Base-by-base conservation (phyloP, 1,140 invertebrate species). In the Probaryconus sp. region DNA sequence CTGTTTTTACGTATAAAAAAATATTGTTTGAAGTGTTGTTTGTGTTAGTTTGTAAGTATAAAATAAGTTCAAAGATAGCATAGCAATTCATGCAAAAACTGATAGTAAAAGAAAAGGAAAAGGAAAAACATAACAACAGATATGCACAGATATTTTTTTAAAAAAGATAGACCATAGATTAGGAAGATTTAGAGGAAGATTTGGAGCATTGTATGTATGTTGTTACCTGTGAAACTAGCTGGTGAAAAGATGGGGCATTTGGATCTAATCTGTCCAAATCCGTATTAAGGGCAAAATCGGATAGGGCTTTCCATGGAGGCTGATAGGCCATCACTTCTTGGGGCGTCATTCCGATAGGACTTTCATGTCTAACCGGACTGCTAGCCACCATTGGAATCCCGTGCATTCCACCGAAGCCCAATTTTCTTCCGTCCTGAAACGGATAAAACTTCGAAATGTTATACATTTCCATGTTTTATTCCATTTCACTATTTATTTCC, bases 301-400 rank as follows among this genome's bases (percentile, higher is more conserved):
- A 94, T 10, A 98, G 92, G 31, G 96, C 95, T 89, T 98, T 98
- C 97, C 97, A 98, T 6, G 96, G 97, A 30, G 97, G 96, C 88
- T 98, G 97, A 89, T 98, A 98, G 56, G 94, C 95, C 78, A 97
- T 96, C 20, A 98, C 96, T 85, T 97, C 95, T 24, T 97, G 89
- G 6, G 94, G 93, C 79, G 94, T 93, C 85, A 96, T 91, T 26
- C 95, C 94, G 33, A 95, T 89, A 0, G 95, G 94, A 71, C 94
- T 94, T 85, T 98, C 97, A 85, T 98, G 96, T 24, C 95, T 91
- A 1, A 98, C 96, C 4, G 97, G 97, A 78, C 95, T 97, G 6
- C 96, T 95, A 1, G 97, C 97, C 13, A 99, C 96, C 93, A 99
- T 96, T 0, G 97, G 97, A 47, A 99, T 97, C 20, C 97, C 97